Evolutionary conservation across 1,140 invertebrate species (phyloP).

Genomic region (Pomacea maculata): DNA sequence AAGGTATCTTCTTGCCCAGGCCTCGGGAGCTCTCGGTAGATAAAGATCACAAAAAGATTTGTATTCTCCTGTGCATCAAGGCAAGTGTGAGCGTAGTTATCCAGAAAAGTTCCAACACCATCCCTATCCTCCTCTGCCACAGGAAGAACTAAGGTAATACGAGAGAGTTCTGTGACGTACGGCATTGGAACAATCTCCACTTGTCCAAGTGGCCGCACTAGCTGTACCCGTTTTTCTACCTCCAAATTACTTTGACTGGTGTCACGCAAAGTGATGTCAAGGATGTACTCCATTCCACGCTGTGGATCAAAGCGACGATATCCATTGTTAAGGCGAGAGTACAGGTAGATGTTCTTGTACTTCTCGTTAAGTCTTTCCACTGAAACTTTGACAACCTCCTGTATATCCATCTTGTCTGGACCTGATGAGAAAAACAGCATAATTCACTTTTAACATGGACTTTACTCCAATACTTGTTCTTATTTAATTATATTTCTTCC

Average conservation of each 20-base stretch:
- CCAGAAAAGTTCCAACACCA: slow-evolving; percentile 74
- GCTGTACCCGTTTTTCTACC: slow-evolving; percentile 53
- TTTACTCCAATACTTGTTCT: no score
- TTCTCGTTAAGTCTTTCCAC: slow-evolving; percentile 70
- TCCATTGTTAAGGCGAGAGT: slow-evolving; percentile 76
- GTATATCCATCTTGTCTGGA: slow-evolving; percentile 74
- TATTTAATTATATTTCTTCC: no score
- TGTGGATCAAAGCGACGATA: slow-evolving; percentile 87
- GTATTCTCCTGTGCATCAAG: slow-evolving; percentile 82
- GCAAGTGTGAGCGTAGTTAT: slow-evolving; percentile 75
- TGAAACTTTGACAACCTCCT: slow-evolving; percentile 73
- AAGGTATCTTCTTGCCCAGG: slow-evolving; percentile 66
- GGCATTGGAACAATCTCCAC: slow-evolving; percentile 87
- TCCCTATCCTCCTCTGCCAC: slow-evolving; percentile 69
- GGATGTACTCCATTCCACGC: slow-evolving; percentile 86
- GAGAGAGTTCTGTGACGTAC: slow-evolving; percentile 88
- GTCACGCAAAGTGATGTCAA: slow-evolving; percentile 75
- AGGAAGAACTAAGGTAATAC: slow-evolving; percentile 80
- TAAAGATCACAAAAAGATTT: slow-evolving; percentile 73
- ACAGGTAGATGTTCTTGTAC: slow-evolving; percentile 64
- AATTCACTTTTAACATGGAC: not conserved
- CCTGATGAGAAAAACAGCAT: slow-evolving; percentile 51
- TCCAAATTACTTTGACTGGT: slow-evolving; percentile 46
- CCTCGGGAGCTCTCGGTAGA: slow-evolving; percentile 51
- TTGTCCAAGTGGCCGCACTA: slow-evolving; percentile 79